Evolutionary conservation across 2,888 invertebrate species (phyloP), one percentile per base, ranked within the genome.

Genomic region (Dicyrtomina minuta): DNA sequence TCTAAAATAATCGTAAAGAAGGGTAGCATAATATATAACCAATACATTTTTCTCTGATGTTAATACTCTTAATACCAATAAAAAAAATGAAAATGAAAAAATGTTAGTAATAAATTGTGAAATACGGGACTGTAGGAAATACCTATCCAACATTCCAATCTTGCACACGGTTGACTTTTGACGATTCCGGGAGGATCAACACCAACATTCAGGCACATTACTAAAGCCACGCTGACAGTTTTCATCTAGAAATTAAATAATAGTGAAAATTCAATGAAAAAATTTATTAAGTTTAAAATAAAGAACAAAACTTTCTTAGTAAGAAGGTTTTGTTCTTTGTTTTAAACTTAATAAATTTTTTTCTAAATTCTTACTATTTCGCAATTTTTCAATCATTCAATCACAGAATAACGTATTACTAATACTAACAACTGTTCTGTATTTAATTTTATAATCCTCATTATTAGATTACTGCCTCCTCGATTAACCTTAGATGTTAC

Each of bases 161-260:
- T 86, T 0, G 99, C 96, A 83, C 97, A 96, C 0, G 98, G 97
- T 80, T 95, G 92, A 3, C 96, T 96, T 84, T 98, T 98, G 43
- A 96, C 91, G 67, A 98, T 89, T 82, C 99, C 99, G 0, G 99
- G 99, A 1, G 99, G 99, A 83, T 99, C 99, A 22, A 99, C 97
- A n/a, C 98, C 98, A 68, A 99, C 93, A 83, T 99, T 99, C 49
- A 99, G 86, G 83, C 99, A 99, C 55, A 99, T 84, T 33, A 99
- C 97, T 73, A 99, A 84, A 0, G 98, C 98, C 70, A 99, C 98
- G 83, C 97, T 97, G 71, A 98, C 97, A 1, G 99, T 99, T 85
- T 98, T 98, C 93, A 98, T 97, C 90, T 96, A 83, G 27, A 83
- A 85, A 53, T 68, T 71, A 39, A 60, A 49, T 75, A 43, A 20